Base-by-base conservation (phyloP, 2,113 vertebrate genomes). In the Neomonachus schauinslandi region DNA sequence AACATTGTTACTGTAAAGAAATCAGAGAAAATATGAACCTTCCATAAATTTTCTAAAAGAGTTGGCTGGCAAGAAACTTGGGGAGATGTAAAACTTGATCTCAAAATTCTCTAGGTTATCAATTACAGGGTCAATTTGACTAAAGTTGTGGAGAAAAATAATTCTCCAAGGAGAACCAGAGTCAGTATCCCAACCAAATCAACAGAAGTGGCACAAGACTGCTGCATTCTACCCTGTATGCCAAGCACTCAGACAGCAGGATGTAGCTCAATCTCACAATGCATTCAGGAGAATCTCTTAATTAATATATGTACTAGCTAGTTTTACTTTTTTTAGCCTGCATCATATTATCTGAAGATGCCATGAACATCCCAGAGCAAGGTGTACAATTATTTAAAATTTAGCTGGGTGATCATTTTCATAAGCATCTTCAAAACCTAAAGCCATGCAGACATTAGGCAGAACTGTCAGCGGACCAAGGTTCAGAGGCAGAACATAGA, bases 71-170 rank as follows among this genome's bases (percentile, higher is more conserved):
- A 85, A 89, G 39, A 81, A 79, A 82, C 33, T 77, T 36, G 2
- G 18, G 31, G 46, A 5, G 18, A 76, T 71, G 4, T 76, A 92
- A 83, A 92, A 89, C 28, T 51, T 86, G 39, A 94, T 93, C 22
- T 96, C 53, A 83, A 24, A 85, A 96, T 80, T 57, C 46, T 95
- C 39, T 63, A 6, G 33, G 31, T 83, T 91, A 93, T 79, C 57
- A 95, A 89, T 74, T 61, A 76, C 14, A 22, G n/a, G 36, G 42
- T 87, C 7, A 67, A 7, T 92, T 80, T 79, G 26, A 83, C 31
- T 33, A 61, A 90, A 49, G 42, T 51, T 13, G 51, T 9, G 11
- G 5, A 71, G 11, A 88, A 55, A 2, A 83, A 74, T 61, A 84
- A 59, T 67, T 90, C n/a, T 63, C 67, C 39, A 87, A 19, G 33